A percentile compares a stretch with the other conserved stretches of the same genome.
These are phyloP conservation scores for Musca domestica DNA, from an alignment of 1,140 invertebrate genomes.

Conservation along the genomic window DNA sequence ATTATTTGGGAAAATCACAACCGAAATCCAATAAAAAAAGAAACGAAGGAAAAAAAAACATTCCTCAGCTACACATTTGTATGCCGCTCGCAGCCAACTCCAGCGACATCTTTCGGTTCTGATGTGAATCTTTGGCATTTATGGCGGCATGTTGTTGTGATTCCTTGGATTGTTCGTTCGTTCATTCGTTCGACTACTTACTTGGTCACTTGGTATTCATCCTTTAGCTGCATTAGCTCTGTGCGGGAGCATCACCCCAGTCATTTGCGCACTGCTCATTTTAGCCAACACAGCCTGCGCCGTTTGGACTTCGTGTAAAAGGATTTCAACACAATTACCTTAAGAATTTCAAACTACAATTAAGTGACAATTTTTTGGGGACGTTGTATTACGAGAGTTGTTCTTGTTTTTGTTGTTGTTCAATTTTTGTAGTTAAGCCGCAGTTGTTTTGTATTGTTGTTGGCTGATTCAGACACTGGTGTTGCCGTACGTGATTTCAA, in stretches of 20 bases:
- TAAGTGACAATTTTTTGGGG: conserved; percentile 27
- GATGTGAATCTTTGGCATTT: too few species aligned
- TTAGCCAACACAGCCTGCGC: neutral
- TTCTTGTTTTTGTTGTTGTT: conserved; percentile 5
- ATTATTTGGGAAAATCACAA: neutral
- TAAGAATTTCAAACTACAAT: conserved; percentile 24
- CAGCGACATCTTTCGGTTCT: too few species aligned
- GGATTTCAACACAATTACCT: conserved; percentile 18
- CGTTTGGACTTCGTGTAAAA: conserved; percentile 3
- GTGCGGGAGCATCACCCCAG: too few species aligned
- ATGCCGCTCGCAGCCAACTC: too few species aligned
- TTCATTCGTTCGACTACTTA: too few species aligned
- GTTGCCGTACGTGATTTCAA: conserved; percentile 9
- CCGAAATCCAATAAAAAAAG: too few species aligned
- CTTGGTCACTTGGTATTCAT: neutral
- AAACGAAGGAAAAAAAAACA: too few species aligned
- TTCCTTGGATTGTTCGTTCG: too few species aligned
- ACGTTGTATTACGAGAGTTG: neutral
- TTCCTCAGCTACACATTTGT: too few species aligned
- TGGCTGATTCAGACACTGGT: neutral
- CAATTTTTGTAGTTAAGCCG: neutral
- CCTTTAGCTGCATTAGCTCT: neutral
- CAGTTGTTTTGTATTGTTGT: neutral
- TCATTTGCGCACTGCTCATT: too few species aligned
- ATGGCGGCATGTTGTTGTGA: too few species aligned